Evolutionary conservation across 2,888 invertebrate genomes (phyloP), one percentile per base, ranked within the genome.

Genomic region (Unio delphinus): DNA sequence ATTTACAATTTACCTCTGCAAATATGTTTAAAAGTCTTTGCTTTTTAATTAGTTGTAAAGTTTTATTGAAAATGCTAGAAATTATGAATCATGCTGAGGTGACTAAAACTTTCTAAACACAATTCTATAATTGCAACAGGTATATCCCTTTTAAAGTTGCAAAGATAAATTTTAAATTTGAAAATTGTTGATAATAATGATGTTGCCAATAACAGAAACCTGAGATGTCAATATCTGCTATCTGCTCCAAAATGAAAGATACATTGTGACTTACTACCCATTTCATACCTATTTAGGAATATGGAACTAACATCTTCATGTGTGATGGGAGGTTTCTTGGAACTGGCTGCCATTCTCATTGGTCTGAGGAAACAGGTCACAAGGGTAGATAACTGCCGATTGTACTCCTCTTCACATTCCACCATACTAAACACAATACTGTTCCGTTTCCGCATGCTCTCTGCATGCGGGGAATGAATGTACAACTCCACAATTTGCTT

Each of bases 261-360:
- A 17, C 64, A 18, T 62, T 23, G 30, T 30, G 28, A 34, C 5
- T 61, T 8, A 45, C 45, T 45, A 45, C 45, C 45, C 45, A 15
- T 26, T 58, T 45, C 67, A 67, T 63, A 91, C 91, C 91, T 95
- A 91, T 97, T 97, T 77, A 97, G 92, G 91, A 96, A 97, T 84
- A 97, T 96, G 69, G 96, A 96, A 91, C 96, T 96, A 72, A 97
- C 95, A 84, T 97, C 97, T 87, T 97, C 96, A 89, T 97, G 97
- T 0, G 95, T 94, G 87, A 96, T 96, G 0, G 96, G 95, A 3
- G 97, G 96, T 87, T 95, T 95, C 90, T 96, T 96, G 17, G 96
- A 95, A 85, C 95, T 95, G 34, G 97, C 97, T 0, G 96, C 96
- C 96, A 97, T 96, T 91, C 95, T 95, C 90, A 96, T 95, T 15